Percentiles rank a stretch among this genome's conserved stretches.
These are phyloP conservation scores for Hyaena hyaena DNA, from an alignment of 2,113 vertebrate species.

Conservation along the genomic window DNA sequence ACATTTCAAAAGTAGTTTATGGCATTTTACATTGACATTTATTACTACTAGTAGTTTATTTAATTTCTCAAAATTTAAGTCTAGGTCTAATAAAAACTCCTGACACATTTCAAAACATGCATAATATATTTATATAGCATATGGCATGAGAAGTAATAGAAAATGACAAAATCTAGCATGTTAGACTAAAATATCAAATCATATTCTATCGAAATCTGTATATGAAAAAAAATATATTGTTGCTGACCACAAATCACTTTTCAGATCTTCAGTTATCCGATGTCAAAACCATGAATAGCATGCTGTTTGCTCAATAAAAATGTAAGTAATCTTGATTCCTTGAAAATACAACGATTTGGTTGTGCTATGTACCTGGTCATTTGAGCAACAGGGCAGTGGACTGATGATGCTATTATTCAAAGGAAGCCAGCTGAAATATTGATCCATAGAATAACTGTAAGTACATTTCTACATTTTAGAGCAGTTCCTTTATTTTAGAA, in stretches of 20 bases:
- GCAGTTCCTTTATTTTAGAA: conserved; percentile 9
- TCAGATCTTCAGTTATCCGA: conserved; percentile 67
- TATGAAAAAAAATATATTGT: conserved; percentile 57
- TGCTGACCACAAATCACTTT: conserved; percentile 59
- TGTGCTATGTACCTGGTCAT: conserved; percentile 45
- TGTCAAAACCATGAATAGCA: conserved; percentile 66
- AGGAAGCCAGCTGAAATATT: neutral
- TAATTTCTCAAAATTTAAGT: conserved; percentile 51
- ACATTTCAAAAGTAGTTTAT: conserved; percentile 54
- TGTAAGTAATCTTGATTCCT: conserved; percentile 74
- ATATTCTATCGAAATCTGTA: conserved; percentile 58
- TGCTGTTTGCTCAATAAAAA: conserved; percentile 80
- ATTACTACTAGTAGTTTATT: neutral
- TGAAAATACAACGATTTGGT: conserved; percentile 62
- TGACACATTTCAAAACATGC: conserved; percentile 14
- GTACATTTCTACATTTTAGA: neutral
- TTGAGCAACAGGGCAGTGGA: conserved; percentile 54
- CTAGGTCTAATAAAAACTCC: neutral
- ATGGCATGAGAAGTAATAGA: conserved; percentile 54
- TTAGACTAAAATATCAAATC: conserved; percentile 52
- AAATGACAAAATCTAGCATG: conserved; percentile 73
- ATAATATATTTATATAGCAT: conserved; percentile 20
- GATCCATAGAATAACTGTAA: neutral
- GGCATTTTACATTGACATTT: conserved; percentile 42
- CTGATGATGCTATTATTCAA: conserved; percentile 48